Evolutionary conservation across 2,888 invertebrate genomes (phyloP), one percentile per base, ranked within the genome.

Genomic region (Cheilosia variabilis): DNA sequence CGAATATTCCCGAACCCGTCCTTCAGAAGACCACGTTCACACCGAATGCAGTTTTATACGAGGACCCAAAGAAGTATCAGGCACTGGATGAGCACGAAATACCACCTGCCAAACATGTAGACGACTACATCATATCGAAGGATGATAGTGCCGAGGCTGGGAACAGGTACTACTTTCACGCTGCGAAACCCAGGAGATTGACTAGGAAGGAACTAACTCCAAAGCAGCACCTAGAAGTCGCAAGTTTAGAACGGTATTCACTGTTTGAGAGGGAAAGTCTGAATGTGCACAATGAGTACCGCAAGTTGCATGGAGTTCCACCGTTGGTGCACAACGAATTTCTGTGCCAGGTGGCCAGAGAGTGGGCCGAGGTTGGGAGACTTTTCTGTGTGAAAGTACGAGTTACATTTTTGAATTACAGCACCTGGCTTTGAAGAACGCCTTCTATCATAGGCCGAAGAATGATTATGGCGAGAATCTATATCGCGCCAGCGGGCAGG

Each of bases 391-490:
- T 37, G 13, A 17, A 19, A 6, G 24, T 60, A 31, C 0, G 10
- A 6, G 41, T 31, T 34, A n/a, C 22, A 24, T n/a, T 60, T 27
- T 17, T 7, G 7, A n/a, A 15, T 60, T 57, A 5, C 45, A 88
- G 82, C 89, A 89, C 31, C 90, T 97, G 72, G 95, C 95, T 0
- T 94, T 93, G 50, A 94, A 93, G 89, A 95, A 96, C 53, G 62
- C 58, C 6, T 93, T 96, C 88, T 95, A 96, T 87, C 97, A 97
- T 90, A 94, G 97, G 68, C 94, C 95, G 47, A 95, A 96, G 88
- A 95, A 95, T 86, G 95, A 95, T 41, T 96, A 96, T 89, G 97
- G 97, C 0, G 97, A 97, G 91, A 97, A 97, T 90, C 94, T 97
- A 77, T 97, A 95, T 90, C 95, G 95, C 90, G 94, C 31, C 9